These are phyloP conservation scores for Lordiphosa clarofinis DNA, from an alignment of 1,140 invertebrate genomes.

Conservation along the genomic window DNA sequence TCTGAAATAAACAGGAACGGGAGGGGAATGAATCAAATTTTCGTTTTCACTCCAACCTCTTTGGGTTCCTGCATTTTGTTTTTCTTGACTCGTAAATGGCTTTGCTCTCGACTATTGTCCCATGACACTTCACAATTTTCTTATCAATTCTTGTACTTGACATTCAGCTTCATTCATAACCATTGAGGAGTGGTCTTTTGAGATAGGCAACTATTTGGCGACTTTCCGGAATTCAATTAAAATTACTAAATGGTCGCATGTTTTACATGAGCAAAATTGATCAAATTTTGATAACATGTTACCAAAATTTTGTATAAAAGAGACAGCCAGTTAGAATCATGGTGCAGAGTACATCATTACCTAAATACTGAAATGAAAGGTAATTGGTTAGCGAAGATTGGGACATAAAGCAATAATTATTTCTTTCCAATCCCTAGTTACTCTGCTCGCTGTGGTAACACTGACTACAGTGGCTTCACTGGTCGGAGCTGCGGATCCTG, in stretches of 20 bases:
- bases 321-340: conserved; percentile 28
- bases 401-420: neutral
- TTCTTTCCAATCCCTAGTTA: conserved; percentile 27
- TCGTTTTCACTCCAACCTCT: too few species aligned
- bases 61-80: too few species aligned
- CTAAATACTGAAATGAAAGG: conserved; percentile 57
- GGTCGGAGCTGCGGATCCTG: conserved; percentile 60
- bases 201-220: conserved; percentile 5
- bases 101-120: conserved; percentile 7
- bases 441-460: conserved; percentile 61
- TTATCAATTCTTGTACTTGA: conserved; percentile 24
- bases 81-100: neutral
- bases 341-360: conserved; percentile 54
- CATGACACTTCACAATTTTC: neutral
- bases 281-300: conserved; percentile 28
- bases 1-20: too few species aligned
- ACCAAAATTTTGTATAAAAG: conserved; percentile 50
- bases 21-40: too few species aligned
- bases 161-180: conserved; percentile 48
- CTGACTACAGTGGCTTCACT: conserved; percentile 47
- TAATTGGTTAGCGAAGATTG: conserved; percentile 15
- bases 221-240: conserved; percentile 67
- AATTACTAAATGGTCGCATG: conserved; percentile 37
- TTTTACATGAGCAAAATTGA: conserved; percentile 40
- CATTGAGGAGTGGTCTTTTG: conserved; percentile 36